These are phyloP conservation scores for Ascidia mentula DNA, from an alignment of 23 tunicate species.

Conservation along the genomic window DNA sequence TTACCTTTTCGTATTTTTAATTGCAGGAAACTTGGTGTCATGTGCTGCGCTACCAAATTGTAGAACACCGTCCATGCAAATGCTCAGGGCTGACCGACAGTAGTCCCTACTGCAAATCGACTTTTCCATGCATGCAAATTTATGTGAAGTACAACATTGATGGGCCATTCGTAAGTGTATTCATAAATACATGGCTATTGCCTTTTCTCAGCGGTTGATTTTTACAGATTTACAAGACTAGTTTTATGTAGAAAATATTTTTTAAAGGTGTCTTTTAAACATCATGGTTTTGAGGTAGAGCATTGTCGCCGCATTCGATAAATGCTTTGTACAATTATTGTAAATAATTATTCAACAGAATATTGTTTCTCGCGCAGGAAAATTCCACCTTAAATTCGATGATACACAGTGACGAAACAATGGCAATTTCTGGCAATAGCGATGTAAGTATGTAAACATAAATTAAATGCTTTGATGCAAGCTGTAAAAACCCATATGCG, in stretches of 20 bases:
- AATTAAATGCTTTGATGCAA: too few species aligned
- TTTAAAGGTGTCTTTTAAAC: background rate
- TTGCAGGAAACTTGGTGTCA: constrained; percentile 46
- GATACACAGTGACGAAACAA: constrained; percentile 8
- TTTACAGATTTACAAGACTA: background rate
- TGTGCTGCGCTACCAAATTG: background rate
- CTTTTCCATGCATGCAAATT: constrained; percentile 49
- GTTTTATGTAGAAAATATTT: background rate
- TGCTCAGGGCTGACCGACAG: constrained; percentile 54
- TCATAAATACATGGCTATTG: background rate
- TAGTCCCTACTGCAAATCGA: constrained; percentile 57
- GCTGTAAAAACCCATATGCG: too few species aligned
- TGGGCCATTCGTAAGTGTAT: background rate
- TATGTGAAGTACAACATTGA: constrained; percentile 32
- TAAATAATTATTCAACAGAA: background rate
- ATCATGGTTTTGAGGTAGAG: too few species aligned
- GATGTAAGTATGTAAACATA: constrained; percentile 13
- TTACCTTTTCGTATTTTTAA: background rate
- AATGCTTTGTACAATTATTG: background rate
- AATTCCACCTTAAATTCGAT: background rate
- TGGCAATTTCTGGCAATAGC: background rate
- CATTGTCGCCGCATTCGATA: too few species aligned
- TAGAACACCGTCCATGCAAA: constrained; percentile 33
- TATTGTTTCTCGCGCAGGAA: background rate
- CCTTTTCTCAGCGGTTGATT: background rate